Evolutionary conservation across 2,797 vertebrate genomes (phyloP).

Genomic region (Harpagifer antarcticus): DNA sequence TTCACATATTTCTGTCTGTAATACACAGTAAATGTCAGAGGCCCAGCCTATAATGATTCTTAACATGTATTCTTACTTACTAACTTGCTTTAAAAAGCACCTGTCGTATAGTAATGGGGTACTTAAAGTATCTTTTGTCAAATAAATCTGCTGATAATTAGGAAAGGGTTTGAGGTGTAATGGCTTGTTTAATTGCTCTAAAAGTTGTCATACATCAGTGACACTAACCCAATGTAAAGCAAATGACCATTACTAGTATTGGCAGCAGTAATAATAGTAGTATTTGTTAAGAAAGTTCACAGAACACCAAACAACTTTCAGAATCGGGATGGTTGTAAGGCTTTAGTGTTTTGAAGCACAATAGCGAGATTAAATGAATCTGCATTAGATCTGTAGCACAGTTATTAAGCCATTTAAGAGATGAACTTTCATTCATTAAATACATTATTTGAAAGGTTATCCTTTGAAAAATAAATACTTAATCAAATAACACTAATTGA

Average conservation of each 20-base stretch:
- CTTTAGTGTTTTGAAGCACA: background rate
- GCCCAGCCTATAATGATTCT: too few species aligned
- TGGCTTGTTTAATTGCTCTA: too few species aligned
- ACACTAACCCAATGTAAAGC: background rate
- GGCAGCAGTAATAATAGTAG: too few species aligned
- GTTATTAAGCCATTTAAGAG: background rate
- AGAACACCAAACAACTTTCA: background rate
- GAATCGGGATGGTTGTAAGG: background rate
- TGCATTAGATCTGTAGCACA: too few species aligned
- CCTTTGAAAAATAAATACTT: too few species aligned
- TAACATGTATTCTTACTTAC: background rate
- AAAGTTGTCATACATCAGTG: background rate
- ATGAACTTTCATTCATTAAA: too few species aligned
- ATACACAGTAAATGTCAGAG: background rate
- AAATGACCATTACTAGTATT: background rate
- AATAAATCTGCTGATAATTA: background rate
- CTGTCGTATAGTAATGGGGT: background rate
- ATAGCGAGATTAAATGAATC: background rate
- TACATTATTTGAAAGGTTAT: too few species aligned
- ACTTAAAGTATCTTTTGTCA: background rate
- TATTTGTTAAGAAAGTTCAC: background rate
- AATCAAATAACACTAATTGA: too few species aligned
- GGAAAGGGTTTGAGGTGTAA: background rate
- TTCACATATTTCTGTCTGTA: constrained; percentile 10
- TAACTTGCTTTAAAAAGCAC: background rate